Evolutionary conservation across 1,140 invertebrate genomes (phyloP).

Genomic region (Halyomorpha halys): DNA sequence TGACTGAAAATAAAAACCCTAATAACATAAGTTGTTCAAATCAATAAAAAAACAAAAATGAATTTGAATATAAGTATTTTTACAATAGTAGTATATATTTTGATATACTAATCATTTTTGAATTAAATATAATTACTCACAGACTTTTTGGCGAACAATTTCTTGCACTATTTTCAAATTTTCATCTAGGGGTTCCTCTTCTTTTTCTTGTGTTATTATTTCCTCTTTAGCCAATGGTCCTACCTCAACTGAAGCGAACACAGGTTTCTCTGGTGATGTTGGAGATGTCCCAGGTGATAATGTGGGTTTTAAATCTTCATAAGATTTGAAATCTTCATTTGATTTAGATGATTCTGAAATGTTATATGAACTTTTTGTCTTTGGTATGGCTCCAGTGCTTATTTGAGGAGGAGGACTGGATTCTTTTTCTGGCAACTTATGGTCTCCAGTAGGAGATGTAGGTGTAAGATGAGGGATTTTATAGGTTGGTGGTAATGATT

Average conservation of each 20-base stretch:
- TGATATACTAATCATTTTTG: too few relatives aligned
- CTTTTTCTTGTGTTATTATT: not conserved
- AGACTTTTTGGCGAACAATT: constrained; percentile 49
- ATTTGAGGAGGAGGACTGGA: not conserved
- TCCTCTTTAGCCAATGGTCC: not conserved
- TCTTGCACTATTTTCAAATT: constrained; percentile 57
- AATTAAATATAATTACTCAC: constrained; percentile 28
- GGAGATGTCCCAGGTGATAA: constrained; percentile 28
- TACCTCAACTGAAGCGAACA: constrained; percentile 14
- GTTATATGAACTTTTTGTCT: constrained; percentile 9
- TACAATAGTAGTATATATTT: too few relatives aligned
- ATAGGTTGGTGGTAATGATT: constrained; percentile 14
- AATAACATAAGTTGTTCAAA: too few relatives aligned
- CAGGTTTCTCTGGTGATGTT: constrained; percentile 22
- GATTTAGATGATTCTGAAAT: not conserved
- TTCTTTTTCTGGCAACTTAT: not conserved
- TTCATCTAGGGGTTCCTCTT: constrained; percentile 35
- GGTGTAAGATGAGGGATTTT: constrained; percentile 15
- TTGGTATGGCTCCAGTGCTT: not conserved
- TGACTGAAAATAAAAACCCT: too few relatives aligned
- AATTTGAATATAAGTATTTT: too few relatives aligned
- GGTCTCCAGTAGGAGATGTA: constrained; percentile 7
- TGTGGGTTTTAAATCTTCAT: constrained; percentile 26
- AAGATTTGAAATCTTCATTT: constrained; percentile 16
- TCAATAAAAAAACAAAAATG: too few relatives aligned